Evolutionary conservation across 1,140 invertebrate species (phyloP), one percentile per base, ranked within the genome.

Genomic region (Brachionus manjavacas): DNA sequence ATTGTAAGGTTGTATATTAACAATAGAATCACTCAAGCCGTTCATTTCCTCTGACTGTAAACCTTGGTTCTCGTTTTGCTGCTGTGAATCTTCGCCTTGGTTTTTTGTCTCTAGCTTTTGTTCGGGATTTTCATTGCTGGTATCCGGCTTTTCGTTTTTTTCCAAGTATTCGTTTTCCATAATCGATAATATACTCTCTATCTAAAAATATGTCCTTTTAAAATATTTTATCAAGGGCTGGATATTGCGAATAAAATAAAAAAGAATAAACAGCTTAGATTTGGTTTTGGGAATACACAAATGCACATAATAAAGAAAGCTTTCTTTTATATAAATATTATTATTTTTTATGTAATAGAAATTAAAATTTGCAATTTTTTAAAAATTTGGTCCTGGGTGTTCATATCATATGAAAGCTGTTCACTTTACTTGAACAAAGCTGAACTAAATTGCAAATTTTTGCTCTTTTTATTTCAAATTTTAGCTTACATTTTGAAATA

Each of bases 371-470:
- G 52, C 52, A 60, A 60, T 60, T 7, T 20, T 20, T 60, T 60
- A 2, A 20, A 60, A 60, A 20, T 20, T 60, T 60, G 4, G 8
- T 60, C 6, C 52, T 60, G 52, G 20, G 52, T 60, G 52, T 60
- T 60, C 52, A 60, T 60, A 7, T 60, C 16, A 20, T 7, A 14
- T 20, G 52, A 60, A 60, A 60, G 52, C 52, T 60, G 20, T 60
- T 60, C 52, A 60, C 52, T 60, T 60, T 20, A 20, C 0, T 60
- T 9, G 8, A 20, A 60, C n/a, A 60, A 60, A 25, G 52, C 52
- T 60, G 52, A 60, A 60, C 52, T 60, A 46, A 72, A 20, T 43
- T 14, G 68, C 68, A 72, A 72, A 72, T 39, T n/a, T 72, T 72
- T 72, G 31, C 12, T 72, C 39, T 4, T 20, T 72, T 72, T 20